Evolutionary conservation across 2,888 invertebrate genomes (phyloP), one percentile per base, ranked within the genome.

Genomic region (Synergus gifuensis): DNA sequence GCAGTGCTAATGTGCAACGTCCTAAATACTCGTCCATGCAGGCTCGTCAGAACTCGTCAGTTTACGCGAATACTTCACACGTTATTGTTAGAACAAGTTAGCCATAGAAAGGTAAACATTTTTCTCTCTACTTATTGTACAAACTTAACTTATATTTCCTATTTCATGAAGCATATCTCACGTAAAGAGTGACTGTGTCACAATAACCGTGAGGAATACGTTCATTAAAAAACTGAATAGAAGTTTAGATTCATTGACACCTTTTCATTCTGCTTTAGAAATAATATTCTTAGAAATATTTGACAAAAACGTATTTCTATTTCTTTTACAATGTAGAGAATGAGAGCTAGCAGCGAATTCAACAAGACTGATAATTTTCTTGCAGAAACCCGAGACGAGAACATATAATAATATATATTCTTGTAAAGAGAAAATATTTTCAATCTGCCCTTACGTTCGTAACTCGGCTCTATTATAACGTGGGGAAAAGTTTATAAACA

Each of bases 21-120:
- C 67, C 67, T 44, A 67, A 67, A 67, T 67, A 67, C 67, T 22
- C 18, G 42, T 46, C 18, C 22, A 22, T 67, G 67, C 67, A 67
- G 67, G 46, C 44, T 22, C 46, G 18, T 11, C 66, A 66, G 42
- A 66, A 66, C 66, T 42, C 44, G 42, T 66, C 46, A 22, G 44
- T 67, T 67, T 67, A 67, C 46, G 46, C 14, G 46, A 67, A 67
- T 67, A 67, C 67, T 67, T 67, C 46, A 67, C 67, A 67, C 67
- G 67, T 67, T 67, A 67, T 67, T 67, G 67, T 67, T 67, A 67
- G 67, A 67, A 67, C 44, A 67, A 67, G 67, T 67, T 44, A 67
- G 46, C 22, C 67, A 46, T 67, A 46, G 46, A 46, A 67, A 67
- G 46, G 67, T 67, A 44, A 14, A 22, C 46, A 67, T 67, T 67